phyloP scores from a whole-genome alignment of 2,888 invertebrate genomes.

The Megamerina dolium region DNA sequence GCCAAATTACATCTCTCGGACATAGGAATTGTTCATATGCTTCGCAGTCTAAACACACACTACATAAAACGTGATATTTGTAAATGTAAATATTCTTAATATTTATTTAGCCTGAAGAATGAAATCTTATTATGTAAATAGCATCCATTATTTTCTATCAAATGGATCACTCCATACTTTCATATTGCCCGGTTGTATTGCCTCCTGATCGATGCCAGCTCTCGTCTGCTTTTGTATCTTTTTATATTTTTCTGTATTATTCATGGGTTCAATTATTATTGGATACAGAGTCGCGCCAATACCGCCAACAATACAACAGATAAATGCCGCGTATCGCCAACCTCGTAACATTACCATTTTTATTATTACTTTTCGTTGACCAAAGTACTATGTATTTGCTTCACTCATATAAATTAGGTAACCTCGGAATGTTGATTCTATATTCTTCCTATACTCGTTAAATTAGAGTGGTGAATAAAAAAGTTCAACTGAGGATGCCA shows the following conservation, averaged over 20 bases:
- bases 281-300: slow-evolving; percentile 56
- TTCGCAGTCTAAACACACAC: too few relatives aligned
- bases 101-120: background rate
- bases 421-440: too few relatives aligned
- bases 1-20: too few relatives aligned
- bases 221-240: slow-evolving; percentile 7
- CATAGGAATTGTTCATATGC: too few relatives aligned
- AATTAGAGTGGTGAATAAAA: too few relatives aligned
- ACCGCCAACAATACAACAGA: slow-evolving; percentile 54
- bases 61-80: too few relatives aligned
- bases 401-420: too few relatives aligned
- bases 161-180: slow-evolving; percentile 13
- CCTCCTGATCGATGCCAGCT: slow-evolving; percentile 8
- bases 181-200: slow-evolving; percentile 15
- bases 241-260: slow-evolving; percentile 55
- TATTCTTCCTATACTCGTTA: too few relatives aligned
- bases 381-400: too few relatives aligned
- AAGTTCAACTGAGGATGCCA: too few relatives aligned
- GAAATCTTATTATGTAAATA: background rate
- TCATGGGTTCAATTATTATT: slow-evolving; percentile 57
- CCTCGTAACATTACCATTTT: slow-evolving; percentile 49
- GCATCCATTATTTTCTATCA: slow-evolving; percentile 7
- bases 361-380: too few relatives aligned
- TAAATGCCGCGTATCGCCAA: slow-evolving; percentile 55
- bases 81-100: too few relatives aligned